Base-by-base conservation (phyloP, 1,140 invertebrate genomes). In the Sminthurinus signatus region DNA sequence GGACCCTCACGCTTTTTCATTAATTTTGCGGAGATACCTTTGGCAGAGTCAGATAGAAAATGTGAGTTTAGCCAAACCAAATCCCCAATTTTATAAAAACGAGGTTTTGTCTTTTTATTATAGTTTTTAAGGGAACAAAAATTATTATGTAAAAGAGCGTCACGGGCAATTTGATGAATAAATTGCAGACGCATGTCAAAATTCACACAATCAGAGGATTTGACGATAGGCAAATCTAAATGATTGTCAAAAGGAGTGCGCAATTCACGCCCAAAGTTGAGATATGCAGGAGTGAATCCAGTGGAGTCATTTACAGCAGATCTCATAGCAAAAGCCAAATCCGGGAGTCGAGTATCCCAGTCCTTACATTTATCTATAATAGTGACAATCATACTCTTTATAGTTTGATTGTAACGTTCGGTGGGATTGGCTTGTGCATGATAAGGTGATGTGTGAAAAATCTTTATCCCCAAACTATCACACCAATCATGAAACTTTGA, bases 251-350 rank as follows among this genome's bases (percentile, higher is more conserved):
- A 54, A 5, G 59, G 65, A 15, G 54, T 52, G 19, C 55, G 17
- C 19, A 77, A 51, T 52, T 77, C 74, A 48, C 75, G 54, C n/a
- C 74, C 76, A 25, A 75, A 75, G 15, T 72, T 77, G 8, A 77
- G 54, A 29, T 74, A 75, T 2, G 75, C 75, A 2, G 77, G 75
- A 0, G 75, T 74, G 42, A 73, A 75, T 0, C 72, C 60, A 4
- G 76, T 79, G 1, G 74, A 61, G 14, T 72, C 65, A 62, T 75
- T 67, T 5, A 70, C 64, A 0, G 75, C 76, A 2, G 76, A 75
- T 31, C 79, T 78, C 59, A 76, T 73, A 0, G 78, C 76, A 68
- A 78, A 80, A 0, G 70, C 59, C 1, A 80, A 67, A 25, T 75
- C 73, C 0, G 73, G 62, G 2, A 80, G 56, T 14, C 74, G 64